phyloP scores from a whole-genome alignment of 2,888 invertebrate species.

The Polietes domitor region DNA sequence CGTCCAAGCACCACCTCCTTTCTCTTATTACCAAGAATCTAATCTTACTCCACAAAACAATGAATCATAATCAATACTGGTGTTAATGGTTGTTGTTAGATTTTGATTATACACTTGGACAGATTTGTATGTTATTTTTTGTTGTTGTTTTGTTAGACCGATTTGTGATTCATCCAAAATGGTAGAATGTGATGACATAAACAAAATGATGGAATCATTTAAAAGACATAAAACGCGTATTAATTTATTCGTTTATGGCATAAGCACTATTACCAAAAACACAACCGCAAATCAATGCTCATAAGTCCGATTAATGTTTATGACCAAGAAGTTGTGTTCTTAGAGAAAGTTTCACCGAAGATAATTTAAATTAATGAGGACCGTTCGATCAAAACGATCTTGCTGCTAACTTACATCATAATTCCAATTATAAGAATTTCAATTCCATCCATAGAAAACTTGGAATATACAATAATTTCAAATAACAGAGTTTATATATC shows the following conservation, averaged over 20 bases:
- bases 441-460: too few species aligned
- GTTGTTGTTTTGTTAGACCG: neutral
- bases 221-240: neutral
- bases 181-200: neutral
- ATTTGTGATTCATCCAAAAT: neutral
- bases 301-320: neutral
- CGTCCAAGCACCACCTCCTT: too few species aligned
- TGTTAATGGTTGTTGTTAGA: neutral
- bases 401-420: too few species aligned
- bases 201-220: slow-evolving; percentile 4
- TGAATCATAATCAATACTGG: neutral
- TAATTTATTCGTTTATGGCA: neutral
- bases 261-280: neutral
- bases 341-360: neutral
- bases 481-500: too few species aligned
- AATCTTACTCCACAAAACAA: neutral
- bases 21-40: neutral
- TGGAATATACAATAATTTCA: too few species aligned
- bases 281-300: neutral
- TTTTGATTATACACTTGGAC: neutral
- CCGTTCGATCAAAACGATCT: too few species aligned
- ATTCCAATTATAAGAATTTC: too few species aligned
- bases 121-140: neutral
- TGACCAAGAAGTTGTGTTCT: neutral
- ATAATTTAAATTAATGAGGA: too few species aligned